A percentile compares a stretch with the other conserved stretches of the same genome.
Conservation (phyloP, 1,140 invertebrate genomes). For the Cherax quadricarinatus region DNA sequence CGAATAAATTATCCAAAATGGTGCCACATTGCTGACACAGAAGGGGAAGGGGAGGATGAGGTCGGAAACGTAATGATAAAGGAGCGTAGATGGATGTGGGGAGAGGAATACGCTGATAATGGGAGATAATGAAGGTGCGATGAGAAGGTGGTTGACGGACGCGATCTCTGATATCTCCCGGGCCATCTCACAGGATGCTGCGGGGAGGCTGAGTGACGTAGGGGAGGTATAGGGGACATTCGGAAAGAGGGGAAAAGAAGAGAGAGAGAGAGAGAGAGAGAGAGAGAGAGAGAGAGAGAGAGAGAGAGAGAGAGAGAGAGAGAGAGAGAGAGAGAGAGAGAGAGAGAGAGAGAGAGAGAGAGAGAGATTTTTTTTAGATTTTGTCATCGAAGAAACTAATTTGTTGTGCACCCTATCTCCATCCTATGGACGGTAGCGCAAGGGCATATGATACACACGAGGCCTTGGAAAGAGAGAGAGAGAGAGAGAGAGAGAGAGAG, state of each 20-base stretch:
- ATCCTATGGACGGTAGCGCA: too few species aligned
- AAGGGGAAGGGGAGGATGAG: too few species aligned
- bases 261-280: background rate
- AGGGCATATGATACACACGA: too few species aligned
- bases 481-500: too few species aligned
- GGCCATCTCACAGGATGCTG: background rate
- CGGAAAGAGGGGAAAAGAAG: background rate
- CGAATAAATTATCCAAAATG: too few species aligned
- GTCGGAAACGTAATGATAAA: too few species aligned
- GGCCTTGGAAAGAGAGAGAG: too few species aligned
- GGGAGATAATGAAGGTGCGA: background rate
- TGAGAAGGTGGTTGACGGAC: background rate
- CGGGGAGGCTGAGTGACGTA: background rate
- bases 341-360: background rate
- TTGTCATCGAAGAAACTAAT: too few species aligned
- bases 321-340: background rate
- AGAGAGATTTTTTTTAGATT: too few species aligned
- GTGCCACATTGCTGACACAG: too few species aligned
- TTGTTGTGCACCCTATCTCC: too few species aligned
- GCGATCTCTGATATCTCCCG: background rate
- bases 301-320: background rate
- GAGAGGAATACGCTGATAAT: background rate
- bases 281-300: background rate
- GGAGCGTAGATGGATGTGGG: background rate
- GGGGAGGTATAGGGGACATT: background rate